phyloP scores from a whole-genome alignment of 2,888 invertebrate species.

The Hypercompe scribonia region DNA sequence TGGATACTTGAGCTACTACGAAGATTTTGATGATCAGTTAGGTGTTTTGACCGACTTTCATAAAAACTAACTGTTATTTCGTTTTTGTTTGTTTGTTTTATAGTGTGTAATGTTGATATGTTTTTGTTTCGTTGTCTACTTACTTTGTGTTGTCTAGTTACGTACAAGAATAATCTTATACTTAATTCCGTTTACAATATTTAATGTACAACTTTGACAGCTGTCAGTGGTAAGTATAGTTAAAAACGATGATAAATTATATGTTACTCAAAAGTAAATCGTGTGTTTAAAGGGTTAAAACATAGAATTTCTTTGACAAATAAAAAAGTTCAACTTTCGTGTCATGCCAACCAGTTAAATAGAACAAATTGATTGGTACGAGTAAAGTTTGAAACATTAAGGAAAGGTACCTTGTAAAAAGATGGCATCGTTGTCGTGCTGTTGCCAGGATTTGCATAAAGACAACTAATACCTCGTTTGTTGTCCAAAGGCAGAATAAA shows the following conservation, averaged over 20 bases:
- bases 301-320: neutral
- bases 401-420: slow-evolving; percentile 43
- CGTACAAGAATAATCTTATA: neutral
- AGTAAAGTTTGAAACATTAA: slow-evolving; percentile 55
- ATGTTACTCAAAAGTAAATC: neutral
- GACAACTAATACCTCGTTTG: slow-evolving; percentile 53
- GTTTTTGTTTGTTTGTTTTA: neutral
- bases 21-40: slow-evolving; percentile 19
- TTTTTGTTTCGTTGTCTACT: neutral
- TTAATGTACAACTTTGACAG: neutral
- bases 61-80: neutral
- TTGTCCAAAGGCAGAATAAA: slow-evolving; percentile 50
- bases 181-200: neutral
- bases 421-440: slow-evolving; percentile 71
- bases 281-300: neutral
- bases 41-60: slow-evolving; percentile 1
- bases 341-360: slow-evolving; percentile 27
- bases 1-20: slow-evolving; percentile 25
- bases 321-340: neutral
- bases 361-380: slow-evolving; percentile 48
- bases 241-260: neutral
- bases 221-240: neutral
- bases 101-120: neutral
- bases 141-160: neutral
- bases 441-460: slow-evolving; percentile 78